Percentiles rank a stretch among this genome's conserved stretches.
These are phyloP conservation scores for Pseudolaguvia tuberculata DNA, from an alignment of 2,113 vertebrate species.

Conservation along the genomic window DNA sequence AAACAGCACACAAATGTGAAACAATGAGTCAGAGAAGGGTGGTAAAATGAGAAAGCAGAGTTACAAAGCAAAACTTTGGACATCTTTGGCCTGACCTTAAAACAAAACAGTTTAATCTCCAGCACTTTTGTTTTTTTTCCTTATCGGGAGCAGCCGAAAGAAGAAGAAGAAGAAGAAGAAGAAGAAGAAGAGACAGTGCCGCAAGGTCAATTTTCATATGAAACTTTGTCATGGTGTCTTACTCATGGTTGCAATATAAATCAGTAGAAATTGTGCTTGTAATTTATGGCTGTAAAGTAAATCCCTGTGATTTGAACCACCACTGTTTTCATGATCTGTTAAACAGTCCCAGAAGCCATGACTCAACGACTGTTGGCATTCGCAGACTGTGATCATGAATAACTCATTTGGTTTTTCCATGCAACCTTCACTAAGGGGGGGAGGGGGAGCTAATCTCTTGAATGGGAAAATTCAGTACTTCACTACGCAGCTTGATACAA, in stretches of 20 bases:
- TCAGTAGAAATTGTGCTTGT: neutral
- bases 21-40: neutral
- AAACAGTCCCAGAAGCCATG: neutral
- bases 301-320: constrained; percentile 4
- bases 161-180: too few relatives aligned
- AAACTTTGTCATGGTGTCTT: neutral
- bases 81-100: neutral
- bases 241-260: neutral
- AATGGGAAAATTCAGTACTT: neutral
- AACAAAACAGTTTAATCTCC: neutral
- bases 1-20: too few relatives aligned
- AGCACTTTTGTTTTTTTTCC: neutral
- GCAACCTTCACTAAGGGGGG: neutral
- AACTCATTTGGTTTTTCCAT: constrained; percentile 11
- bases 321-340: constrained; percentile 1
- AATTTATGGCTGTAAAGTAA: neutral
- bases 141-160: too few relatives aligned
- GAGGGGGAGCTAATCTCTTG: neutral
- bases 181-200: neutral
- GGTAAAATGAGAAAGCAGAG: neutral
- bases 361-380: neutral
- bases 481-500: neutral
- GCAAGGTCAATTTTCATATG: neutral
- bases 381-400: constrained; percentile 1
- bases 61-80: neutral